A percentile compares a stretch with the other conserved stretches of the same genome.
Conservation (phyloP, 1,140 invertebrate genomes). For the Eurosta solidaginis region DNA sequence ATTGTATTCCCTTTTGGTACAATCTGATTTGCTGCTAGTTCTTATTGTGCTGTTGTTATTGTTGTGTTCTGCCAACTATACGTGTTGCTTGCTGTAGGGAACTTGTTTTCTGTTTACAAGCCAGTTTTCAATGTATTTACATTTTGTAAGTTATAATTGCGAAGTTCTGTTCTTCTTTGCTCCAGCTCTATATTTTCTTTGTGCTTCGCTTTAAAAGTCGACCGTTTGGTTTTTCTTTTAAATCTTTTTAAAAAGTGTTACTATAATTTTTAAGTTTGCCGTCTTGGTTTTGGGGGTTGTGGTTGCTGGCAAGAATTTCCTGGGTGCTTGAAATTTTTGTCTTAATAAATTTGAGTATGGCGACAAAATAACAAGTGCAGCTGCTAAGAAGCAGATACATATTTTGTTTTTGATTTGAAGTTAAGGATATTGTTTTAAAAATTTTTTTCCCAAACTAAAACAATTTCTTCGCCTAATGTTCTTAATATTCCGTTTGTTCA, state of each 20-base stretch:
- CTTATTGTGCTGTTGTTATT: neutral
- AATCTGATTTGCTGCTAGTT: neutral
- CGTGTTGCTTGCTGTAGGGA: neutral
- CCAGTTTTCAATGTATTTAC: neutral
- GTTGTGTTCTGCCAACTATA: neutral
- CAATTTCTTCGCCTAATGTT: no score
- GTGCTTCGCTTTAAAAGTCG: neutral
- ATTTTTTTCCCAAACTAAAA: no score
- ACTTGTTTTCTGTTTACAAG: neutral
- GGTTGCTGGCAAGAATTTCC: neutral
- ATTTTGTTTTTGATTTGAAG: no score
- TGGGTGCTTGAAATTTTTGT: neutral
- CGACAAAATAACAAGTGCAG: no score
- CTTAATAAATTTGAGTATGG: no score
- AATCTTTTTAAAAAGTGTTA: neutral
- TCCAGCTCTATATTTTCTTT: neutral
- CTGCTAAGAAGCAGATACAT: no score
- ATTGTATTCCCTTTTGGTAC: no score
- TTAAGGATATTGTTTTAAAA: no score
- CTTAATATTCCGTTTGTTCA: no score
- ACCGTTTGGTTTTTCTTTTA: neutral
- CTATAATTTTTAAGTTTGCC: neutral
- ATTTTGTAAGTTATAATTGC: neutral
- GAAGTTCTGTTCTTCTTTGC: neutral
- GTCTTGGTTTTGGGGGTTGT: neutral